Conservation (phyloP, 2,113 vertebrate species). For the Gobius niger region DNA sequence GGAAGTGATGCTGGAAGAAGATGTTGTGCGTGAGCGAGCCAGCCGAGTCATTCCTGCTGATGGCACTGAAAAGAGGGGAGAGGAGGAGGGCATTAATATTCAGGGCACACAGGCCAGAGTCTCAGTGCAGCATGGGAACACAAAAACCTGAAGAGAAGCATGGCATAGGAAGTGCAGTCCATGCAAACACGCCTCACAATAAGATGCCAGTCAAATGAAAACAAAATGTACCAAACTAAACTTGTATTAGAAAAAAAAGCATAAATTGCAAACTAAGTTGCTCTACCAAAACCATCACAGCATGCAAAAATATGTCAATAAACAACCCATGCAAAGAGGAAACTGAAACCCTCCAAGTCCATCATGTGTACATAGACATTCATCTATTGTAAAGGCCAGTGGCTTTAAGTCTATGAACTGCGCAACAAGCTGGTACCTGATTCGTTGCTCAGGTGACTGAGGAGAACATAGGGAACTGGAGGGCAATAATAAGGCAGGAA, state of each 20-base stretch:
- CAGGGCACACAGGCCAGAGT: constrained; percentile 4
- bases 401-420: constrained; percentile 41
- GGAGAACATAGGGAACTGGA: constrained; percentile 97
- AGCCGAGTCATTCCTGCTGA: constrained; percentile 90
- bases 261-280: constrained; percentile 22
- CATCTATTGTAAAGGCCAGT: constrained; percentile 42
- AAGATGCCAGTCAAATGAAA: constrained; percentile 16
- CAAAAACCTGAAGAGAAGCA: constrained; percentile 8
- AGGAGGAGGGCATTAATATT: constrained; percentile 46
- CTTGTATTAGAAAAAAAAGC: constrained; percentile 9
- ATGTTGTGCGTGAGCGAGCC: constrained; percentile 89
- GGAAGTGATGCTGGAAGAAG: constrained; percentile 90
- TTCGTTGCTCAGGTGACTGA: constrained; percentile 98
- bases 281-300: constrained; percentile 40
- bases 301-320: constrained; percentile 59
- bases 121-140: constrained; percentile 15
- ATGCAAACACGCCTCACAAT: constrained; percentile 58
- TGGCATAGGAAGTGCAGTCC: constrained; percentile 28
- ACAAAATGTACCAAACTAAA: constrained; percentile 9
- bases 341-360: constrained; percentile 23
- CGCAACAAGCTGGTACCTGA: constrained; percentile 85
- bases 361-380: constrained; percentile 62
- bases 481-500: constrained; percentile 67
- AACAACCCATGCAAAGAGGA: constrained; percentile 51
- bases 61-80: constrained; percentile 79